phyloP scores from a whole-genome alignment of 30 jellyfish, hydroid and myxozoan species.

The Phacellophora camtschatica region DNA sequence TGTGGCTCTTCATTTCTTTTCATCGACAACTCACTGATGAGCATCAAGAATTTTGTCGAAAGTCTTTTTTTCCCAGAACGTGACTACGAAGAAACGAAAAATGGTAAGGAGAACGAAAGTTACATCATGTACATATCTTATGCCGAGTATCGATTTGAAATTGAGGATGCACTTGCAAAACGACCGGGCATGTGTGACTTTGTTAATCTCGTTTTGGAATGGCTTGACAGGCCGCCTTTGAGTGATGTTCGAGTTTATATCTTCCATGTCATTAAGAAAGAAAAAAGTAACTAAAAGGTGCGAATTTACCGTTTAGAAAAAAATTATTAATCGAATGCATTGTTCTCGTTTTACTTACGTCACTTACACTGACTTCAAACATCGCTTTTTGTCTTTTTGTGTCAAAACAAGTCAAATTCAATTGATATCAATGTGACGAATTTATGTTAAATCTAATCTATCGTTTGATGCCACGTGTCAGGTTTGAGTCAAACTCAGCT shows the following conservation, averaged over 20 bases:
- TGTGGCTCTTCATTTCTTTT: slow-evolving; percentile 85
- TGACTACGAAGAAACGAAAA: slow-evolving; percentile 42
- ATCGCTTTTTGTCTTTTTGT: too few species aligned
- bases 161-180: slow-evolving; percentile 58
- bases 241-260: slow-evolving; percentile 87
- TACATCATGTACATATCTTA: slow-evolving; percentile 77
- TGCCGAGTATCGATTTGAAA: slow-evolving; percentile 90
- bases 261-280: slow-evolving; percentile 77
- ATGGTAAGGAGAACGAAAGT: slow-evolving; percentile 72
- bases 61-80: slow-evolving; percentile 83
- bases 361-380: too few species aligned
- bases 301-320: not conserved
- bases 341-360: too few species aligned
- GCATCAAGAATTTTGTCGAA: slow-evolving; percentile 83
- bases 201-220: slow-evolving; percentile 73
- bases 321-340: too few species aligned
- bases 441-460: too few species aligned
- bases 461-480: too few species aligned
- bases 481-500: too few species aligned
- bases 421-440: too few species aligned
- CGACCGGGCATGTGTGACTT: slow-evolving; percentile 66
- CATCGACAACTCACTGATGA: slow-evolving; percentile 85
- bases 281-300: not conserved
- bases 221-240: slow-evolving; percentile 98
- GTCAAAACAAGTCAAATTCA: too few species aligned